Evolutionary conservation across 2,113 vertebrate genomes (phyloP), one percentile per base, ranked within the genome.

Genomic region (Hippocampus barbouri): DNA sequence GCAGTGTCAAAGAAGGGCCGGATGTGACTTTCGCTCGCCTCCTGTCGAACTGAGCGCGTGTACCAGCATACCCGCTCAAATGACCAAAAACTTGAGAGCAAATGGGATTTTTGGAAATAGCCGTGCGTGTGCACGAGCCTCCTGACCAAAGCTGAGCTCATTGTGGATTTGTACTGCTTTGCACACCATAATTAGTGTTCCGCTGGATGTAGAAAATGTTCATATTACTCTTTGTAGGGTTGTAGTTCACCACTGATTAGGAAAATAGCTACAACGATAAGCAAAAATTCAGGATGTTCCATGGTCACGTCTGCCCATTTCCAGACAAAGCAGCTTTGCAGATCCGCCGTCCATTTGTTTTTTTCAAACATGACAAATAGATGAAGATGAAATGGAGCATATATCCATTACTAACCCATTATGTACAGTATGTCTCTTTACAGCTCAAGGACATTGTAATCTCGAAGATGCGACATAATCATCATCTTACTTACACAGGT

Each of bases 11-110:
- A 68, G 4, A n/a, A 54, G 51, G 59, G 59, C n/a, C 18, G 45
- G 61, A 61, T 54, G 68, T 16, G 47, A 64, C 40, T 72, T 38
- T 12, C n/a, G 30, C 30, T 75, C 66, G 56, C 18, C 62, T 65
- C 8, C 25, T 43, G n/a, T 9, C 51, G 34, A 66, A 65, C 15
- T 30, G 12, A 9, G 15, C 43, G 4, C 41, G 16, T 67, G 16
- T 67, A 27, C 65, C 14, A 20, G 25, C 45, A 51, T 6, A 27
- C 27, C 14, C 43, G 14, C 40, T 65, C 20, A 38, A 25, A 66
- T 25, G 40, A 43, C 38, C 25, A 6, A 18, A 61, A 5, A 3
- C 27, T 1, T 14, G 16, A 60, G 30, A 30, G 34, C 27, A 62
- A 62, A 25, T 23, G 63, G 0, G 38, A 43, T 25, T 27, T 38